Conservation (phyloP, 2,113 vertebrate species). For the Rostratula benghalensis region DNA sequence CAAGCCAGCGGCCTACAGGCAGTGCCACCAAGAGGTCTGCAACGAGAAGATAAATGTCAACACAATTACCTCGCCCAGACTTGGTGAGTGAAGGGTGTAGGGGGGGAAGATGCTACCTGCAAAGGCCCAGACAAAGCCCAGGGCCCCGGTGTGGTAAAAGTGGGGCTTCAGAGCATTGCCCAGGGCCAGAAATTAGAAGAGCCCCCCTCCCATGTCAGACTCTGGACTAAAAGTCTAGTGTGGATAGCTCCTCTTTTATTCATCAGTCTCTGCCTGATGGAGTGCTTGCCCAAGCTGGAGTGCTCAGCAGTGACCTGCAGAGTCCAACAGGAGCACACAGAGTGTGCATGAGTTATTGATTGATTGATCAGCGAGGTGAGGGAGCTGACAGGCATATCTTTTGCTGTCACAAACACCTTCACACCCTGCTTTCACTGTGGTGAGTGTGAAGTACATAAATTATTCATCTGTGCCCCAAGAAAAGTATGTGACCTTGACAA, state of each 20-base stretch:
- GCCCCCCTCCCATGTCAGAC: neutral
- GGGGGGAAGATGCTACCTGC: neutral
- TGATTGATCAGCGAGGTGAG: neutral
- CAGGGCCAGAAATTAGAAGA: neutral
- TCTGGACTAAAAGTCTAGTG: neutral
- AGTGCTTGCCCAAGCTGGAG: neutral
- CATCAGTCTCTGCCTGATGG: neutral
- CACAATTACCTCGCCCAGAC: slow-evolving; percentile 94
- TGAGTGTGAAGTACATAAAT: neutral
- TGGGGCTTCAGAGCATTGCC: neutral
- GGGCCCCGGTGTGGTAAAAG: neutral
- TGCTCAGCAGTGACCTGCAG: neutral
- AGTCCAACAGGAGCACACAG: neutral
- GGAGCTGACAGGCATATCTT: neutral
- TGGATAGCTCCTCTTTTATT: neutral
- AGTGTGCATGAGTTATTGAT: neutral
- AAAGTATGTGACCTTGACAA: neutral
- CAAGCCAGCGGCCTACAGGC: slow-evolving; percentile 88
- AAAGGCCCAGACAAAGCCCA: neutral
- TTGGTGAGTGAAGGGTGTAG: slow-evolving; percentile 79
- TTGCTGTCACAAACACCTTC: neutral
- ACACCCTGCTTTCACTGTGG: neutral
- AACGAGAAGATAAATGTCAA: slow-evolving; percentile 89
- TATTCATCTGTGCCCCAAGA: neutral
- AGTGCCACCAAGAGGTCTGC: slow-evolving; percentile 89